Percentiles rank a stretch among this genome's conserved stretches.
Conservation (phyloP, 2,888 invertebrate species). For the Tricholauxania praeusta region DNA sequence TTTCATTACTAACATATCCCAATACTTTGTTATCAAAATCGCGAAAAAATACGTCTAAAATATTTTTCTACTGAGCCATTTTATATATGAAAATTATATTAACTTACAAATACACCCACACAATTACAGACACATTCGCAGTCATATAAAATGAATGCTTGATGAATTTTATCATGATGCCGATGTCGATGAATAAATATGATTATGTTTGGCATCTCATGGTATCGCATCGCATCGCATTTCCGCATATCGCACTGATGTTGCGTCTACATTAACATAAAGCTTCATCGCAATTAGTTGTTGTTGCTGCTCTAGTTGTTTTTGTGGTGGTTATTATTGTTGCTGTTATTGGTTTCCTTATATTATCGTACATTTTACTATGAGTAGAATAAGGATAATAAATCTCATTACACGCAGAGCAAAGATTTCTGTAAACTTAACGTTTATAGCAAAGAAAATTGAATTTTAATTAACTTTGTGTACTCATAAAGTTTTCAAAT, state of each 20-base stretch:
- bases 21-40: too few species aligned
- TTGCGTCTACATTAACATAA: slow-evolving; percentile 57
- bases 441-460: slow-evolving; percentile 1
- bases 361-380: too few species aligned
- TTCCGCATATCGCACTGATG: not conserved
- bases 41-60: too few species aligned
- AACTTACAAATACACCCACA: too few species aligned
- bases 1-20: too few species aligned
- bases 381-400: slow-evolving; percentile 17
- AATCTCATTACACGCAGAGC: slow-evolving; percentile 29
- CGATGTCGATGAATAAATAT: slow-evolving; percentile 24
- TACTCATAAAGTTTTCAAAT: too few species aligned
- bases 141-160: too few species aligned
- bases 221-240: not conserved
- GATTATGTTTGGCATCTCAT: not conserved
- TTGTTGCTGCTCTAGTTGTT: slow-evolving; percentile 27
- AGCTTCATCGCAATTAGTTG: slow-evolving; percentile 59
- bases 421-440: not conserved
- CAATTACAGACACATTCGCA: too few species aligned
- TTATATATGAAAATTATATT: too few species aligned
- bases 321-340: slow-evolving; percentile 34
- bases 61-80: too few species aligned
- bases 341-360: not conserved
- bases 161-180: not conserved
- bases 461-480: slow-evolving; percentile 2